Percentiles rank a stretch among this genome's conserved stretches.
Evolutionary conservation across 2,113 vertebrate genomes (phyloP).

Genomic region (Nansenia antarctica): DNA sequence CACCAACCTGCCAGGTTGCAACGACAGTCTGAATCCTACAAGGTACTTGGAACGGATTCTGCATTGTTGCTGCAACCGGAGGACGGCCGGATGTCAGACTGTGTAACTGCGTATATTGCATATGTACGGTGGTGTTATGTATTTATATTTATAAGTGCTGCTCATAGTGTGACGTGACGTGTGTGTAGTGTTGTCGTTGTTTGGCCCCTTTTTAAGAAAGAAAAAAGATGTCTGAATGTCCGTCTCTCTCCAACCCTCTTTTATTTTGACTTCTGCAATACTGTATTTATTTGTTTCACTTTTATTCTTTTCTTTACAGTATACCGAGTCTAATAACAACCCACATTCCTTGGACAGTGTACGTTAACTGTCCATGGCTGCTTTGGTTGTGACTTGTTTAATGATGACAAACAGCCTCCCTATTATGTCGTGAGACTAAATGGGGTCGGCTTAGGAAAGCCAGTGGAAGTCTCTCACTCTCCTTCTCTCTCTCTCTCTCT

Average conservation of each 20-base stretch:
- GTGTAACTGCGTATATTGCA: constrained; percentile 31
- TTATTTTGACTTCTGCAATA: background rate
- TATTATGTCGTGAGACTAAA: constrained; percentile 10
- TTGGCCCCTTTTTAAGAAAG: constrained; percentile 15
- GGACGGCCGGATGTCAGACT: no score
- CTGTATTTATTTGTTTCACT: constrained; percentile 36
- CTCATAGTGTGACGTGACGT: constrained; percentile 47
- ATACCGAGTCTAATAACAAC: constrained; percentile 25
- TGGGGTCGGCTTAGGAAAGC: constrained; percentile 23
- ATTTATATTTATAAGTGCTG: constrained; percentile 68
- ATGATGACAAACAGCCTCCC: constrained; percentile 38
- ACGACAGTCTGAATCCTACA: constrained; percentile 35
- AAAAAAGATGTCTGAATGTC: background rate
- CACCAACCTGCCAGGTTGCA: background rate
- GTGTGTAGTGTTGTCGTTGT: constrained; percentile 11
- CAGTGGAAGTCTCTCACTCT: constrained; percentile 17
- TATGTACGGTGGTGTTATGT: constrained; percentile 24
- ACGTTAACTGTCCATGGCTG: constrained; percentile 7
- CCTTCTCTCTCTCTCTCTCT: no score
- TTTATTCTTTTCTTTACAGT: constrained; percentile 7
- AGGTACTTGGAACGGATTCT: constrained; percentile 67
- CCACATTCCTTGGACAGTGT: constrained; percentile 32
- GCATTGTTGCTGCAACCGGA: constrained; percentile 36
- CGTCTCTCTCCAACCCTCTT: background rate
- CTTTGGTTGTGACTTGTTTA: constrained; percentile 20